phyloP scores from a whole-genome alignment of 2,797 vertebrate genomes.

The Cuniculus paca region DNA sequence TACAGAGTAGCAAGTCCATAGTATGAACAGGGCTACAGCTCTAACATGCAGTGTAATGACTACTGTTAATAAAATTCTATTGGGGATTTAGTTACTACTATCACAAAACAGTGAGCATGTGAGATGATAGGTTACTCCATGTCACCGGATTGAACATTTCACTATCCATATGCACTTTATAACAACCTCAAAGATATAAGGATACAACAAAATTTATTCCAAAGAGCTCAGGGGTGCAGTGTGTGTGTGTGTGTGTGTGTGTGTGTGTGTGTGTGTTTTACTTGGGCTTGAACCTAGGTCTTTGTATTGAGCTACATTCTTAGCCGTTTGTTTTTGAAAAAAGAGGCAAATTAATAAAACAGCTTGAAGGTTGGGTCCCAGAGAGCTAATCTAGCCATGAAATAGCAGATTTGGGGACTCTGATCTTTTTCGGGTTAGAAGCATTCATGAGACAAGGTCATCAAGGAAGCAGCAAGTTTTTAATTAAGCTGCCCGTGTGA shows the following conservation, averaged over 20 bases:
- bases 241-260: neutral
- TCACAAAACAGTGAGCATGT: neutral
- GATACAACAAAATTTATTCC: neutral
- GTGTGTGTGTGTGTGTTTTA: neutral
- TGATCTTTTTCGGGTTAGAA: neutral
- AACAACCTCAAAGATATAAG: neutral
- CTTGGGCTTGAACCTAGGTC: no score
- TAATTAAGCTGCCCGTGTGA: neutral
- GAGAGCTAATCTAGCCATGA: neutral
- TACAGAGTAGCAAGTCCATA: no score
- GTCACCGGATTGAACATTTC: neutral
- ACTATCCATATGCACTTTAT: neutral
- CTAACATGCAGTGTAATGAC: neutral
- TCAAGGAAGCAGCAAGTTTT: conserved; percentile 47
- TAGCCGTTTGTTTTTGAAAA: neutral
- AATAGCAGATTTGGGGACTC: neutral
- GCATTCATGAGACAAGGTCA: neutral
- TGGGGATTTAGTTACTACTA: neutral
- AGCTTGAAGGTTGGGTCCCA: neutral
- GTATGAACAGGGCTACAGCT: neutral
- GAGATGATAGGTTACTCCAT: neutral
- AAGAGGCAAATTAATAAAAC: conserved; percentile 50
- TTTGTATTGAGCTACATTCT: neutral
- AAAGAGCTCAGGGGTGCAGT: conserved; percentile 66
- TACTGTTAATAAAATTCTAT: neutral